These are phyloP conservation scores for Phenacoccus solenopsis DNA, from an alignment of 1,140 invertebrate species.

Conservation along the genomic window DNA sequence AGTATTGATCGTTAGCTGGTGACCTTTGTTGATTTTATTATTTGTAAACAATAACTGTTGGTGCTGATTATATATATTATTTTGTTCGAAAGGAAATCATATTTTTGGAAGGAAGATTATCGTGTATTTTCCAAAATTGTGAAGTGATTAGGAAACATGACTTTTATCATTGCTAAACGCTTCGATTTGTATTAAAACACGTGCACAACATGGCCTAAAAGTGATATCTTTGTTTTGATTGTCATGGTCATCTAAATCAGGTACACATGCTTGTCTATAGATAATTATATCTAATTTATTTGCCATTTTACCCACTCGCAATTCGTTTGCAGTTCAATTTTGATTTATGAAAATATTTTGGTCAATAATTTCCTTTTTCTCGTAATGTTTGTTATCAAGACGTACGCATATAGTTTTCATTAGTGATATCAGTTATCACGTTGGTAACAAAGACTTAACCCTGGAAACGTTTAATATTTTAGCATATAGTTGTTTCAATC, in stretches of 20 bases:
- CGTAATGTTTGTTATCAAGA: background rate
- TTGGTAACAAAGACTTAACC: no score
- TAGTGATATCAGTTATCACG: no score
- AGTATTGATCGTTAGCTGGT: slow-evolving; percentile 8
- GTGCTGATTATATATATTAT: background rate
- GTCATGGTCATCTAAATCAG: slow-evolving; percentile 16
- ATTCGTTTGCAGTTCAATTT: background rate
- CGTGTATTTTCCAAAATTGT: background rate
- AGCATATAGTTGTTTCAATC: no score
- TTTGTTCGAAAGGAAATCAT: background rate
- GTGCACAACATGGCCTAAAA: slow-evolving; percentile 12
- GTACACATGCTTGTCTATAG: background rate
- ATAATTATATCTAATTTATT: background rate
- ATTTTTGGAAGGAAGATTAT: background rate
- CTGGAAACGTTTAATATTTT: no score
- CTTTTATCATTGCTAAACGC: background rate
- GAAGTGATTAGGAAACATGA: background rate
- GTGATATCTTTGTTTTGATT: slow-evolving; percentile 17
- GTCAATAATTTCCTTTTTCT: background rate
- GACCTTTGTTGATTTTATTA: slow-evolving; percentile 15
- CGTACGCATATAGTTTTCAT: no score
- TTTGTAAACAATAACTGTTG: slow-evolving; percentile 15
- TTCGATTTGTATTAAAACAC: slow-evolving; percentile 8
- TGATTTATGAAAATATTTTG: background rate
- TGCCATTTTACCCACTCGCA: background rate